These are phyloP conservation scores for Regulus satrapa DNA, from an alignment of 2,113 vertebrate genomes.

Conservation along the genomic window DNA sequence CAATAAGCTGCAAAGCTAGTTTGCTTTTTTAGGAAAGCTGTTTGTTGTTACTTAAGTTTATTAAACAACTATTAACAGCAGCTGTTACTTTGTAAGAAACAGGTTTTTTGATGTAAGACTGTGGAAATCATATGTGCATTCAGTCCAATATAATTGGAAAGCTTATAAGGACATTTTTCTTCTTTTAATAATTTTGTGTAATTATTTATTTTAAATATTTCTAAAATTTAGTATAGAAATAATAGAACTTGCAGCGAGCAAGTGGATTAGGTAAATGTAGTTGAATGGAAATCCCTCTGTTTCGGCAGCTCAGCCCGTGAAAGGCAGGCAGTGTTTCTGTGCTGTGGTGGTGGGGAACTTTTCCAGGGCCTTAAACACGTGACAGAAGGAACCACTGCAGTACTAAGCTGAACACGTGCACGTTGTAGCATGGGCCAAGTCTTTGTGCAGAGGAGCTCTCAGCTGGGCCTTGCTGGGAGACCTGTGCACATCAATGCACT, in stretches of 20 bases:
- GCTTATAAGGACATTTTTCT: neutral
- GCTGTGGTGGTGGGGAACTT: neutral
- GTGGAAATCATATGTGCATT: neutral
- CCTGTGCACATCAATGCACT: rapidly evolving
- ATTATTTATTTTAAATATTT: neutral
- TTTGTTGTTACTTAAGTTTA: neutral
- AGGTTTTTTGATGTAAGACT: neutral
- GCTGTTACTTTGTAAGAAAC: neutral
- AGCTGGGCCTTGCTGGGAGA: neutral
- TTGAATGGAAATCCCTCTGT: neutral
- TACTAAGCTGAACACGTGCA: neutral
- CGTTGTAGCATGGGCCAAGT: neutral
- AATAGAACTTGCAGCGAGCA: neutral
- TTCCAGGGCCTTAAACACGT: rapidly evolving
- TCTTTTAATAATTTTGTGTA: neutral
- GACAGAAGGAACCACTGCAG: neutral
- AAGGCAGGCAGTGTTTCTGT: neutral
- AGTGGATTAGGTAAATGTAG: neutral
- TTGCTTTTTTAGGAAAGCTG: neutral
- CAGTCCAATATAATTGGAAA: neutral
- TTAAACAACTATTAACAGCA: neutral
- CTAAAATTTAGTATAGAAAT: neutral
- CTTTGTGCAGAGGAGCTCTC: neutral
- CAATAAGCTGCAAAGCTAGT: neutral
- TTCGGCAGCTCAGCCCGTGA: neutral